Evolutionary conservation across 2,888 invertebrate genomes (phyloP).

Genomic region (Rhagium mordax): DNA sequence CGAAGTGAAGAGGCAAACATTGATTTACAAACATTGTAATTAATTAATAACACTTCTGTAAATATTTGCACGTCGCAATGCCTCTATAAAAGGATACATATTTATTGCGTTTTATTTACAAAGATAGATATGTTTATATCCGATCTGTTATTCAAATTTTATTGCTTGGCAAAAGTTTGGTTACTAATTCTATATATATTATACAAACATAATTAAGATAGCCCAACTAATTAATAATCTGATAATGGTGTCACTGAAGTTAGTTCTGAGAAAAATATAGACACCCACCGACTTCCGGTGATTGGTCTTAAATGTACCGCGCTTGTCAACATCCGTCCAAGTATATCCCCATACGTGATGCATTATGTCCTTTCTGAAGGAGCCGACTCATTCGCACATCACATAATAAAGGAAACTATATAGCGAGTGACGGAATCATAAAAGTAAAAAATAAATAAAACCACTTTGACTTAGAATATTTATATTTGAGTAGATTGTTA

Average conservation of each 20-base stretch:
- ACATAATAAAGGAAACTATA: not conserved
- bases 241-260: conserved; percentile 9
- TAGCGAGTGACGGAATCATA: not conserved
- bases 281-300: not conserved
- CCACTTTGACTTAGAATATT: no score
- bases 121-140: not conserved
- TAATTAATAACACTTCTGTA: not conserved
- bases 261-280: conserved; percentile 13
- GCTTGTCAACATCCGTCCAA: conserved; percentile 25
- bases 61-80: not conserved
- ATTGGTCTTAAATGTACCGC: not conserved
- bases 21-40: no score
- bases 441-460: no score
- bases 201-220: not conserved
- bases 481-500: no score
- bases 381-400: not conserved
- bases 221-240: conserved; percentile 13
- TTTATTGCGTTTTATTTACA: not conserved
- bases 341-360: conserved; percentile 36
- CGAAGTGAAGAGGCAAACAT: no score
- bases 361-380: not conserved
- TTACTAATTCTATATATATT: not conserved
- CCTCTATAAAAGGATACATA: not conserved
- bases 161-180: not conserved
- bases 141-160: not conserved